Evolutionary conservation across 1,140 invertebrate genomes (phyloP).

Genomic region (Achatina immaculata): DNA sequence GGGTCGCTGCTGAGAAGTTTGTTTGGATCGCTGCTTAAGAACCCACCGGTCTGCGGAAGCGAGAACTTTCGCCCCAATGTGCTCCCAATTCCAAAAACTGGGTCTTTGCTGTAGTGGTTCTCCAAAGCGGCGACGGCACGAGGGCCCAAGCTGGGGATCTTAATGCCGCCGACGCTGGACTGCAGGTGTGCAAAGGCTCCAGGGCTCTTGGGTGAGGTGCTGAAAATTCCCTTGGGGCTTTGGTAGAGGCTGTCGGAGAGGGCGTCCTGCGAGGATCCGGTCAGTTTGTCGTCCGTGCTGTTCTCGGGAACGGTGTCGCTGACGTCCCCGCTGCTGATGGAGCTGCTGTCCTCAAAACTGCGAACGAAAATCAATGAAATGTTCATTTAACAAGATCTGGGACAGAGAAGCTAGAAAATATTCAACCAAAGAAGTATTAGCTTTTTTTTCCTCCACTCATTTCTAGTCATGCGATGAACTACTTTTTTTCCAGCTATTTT

Average conservation of each 20-base stretch:
- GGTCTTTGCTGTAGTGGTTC: slow-evolving; percentile 56
- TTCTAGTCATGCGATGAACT: no score
- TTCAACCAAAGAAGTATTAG: background rate
- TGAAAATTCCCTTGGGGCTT: slow-evolving; percentile 48
- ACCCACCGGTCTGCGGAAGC: slow-evolving; percentile 54
- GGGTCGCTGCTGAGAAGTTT: slow-evolving; percentile 59
- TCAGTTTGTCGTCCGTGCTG: slow-evolving; percentile 75
- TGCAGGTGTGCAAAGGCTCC: no score
- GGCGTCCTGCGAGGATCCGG: slow-evolving; percentile 69
- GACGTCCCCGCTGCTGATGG: slow-evolving; percentile 75
- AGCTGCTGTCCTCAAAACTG: slow-evolving; percentile 78
- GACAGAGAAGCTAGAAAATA: no score
- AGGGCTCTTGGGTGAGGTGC: background rate
- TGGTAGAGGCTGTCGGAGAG: slow-evolving; percentile 68
- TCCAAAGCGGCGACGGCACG: slow-evolving; percentile 63
- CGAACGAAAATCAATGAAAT: slow-evolving; percentile 49
- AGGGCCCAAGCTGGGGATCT: slow-evolving; percentile 59
- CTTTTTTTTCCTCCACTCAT: no score
- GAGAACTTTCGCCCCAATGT: slow-evolving; percentile 59
- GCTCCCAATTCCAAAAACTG: slow-evolving; percentile 27
- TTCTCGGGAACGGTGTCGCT: slow-evolving; percentile 76
- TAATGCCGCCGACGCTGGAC: slow-evolving; percentile 33
- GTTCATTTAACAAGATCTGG: no score
- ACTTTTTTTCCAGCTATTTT: no score
- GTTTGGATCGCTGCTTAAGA: slow-evolving; percentile 60